Conservation (phyloP, 1,140 invertebrate genomes). For the Euura lappo region DNA sequence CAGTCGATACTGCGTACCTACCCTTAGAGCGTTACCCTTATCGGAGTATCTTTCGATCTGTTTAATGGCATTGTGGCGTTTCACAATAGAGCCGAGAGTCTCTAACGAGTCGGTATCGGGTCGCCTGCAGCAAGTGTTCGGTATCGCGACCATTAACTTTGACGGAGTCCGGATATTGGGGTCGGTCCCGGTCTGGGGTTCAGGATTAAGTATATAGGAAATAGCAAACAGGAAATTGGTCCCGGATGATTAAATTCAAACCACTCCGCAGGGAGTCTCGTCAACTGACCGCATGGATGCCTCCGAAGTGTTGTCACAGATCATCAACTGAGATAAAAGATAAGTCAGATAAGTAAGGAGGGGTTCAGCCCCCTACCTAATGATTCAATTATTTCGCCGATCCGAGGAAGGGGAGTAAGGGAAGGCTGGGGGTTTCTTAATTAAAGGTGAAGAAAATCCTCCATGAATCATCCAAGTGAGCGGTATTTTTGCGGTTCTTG, state of each 20-base stretch:
- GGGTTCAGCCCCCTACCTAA: neutral
- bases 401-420: neutral
- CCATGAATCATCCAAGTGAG: slow-evolving; percentile 2
- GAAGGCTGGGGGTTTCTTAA: neutral
- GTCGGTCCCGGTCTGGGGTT: neutral
- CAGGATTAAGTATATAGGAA: neutral
- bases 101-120: neutral
- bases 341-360: too few species aligned
- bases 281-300: too few species aligned
- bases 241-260: neutral
- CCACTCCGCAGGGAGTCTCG: neutral
- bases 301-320: too few species aligned
- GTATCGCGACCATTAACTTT: slow-evolving; percentile 2
- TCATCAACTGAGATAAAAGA: too few species aligned
- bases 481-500: slow-evolving; percentile 5
- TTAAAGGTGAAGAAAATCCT: slow-evolving; percentile 7
- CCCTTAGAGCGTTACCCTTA: too few species aligned
- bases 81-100: too few species aligned
- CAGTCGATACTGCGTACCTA: too few species aligned
- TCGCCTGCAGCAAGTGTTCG: neutral
- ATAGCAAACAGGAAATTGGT: neutral
- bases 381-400: neutral
- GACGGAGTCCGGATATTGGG: slow-evolving; percentile 4
- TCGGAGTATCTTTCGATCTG: too few species aligned
- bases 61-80: too few species aligned